Evolutionary conservation across 2,797 vertebrate genomes (phyloP).

Genomic region (Xyrichtys novacula): DNA sequence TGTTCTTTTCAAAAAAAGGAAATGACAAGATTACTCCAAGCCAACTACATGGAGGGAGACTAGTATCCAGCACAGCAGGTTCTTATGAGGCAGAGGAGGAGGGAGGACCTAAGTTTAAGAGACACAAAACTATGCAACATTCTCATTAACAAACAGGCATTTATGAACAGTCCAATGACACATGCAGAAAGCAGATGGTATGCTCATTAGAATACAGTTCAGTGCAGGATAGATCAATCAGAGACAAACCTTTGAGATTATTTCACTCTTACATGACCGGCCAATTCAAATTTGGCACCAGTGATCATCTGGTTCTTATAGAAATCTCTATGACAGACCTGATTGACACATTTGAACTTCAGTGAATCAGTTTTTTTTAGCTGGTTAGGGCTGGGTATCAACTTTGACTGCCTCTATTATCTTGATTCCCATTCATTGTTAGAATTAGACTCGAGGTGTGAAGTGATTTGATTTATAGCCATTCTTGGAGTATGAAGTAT

Average conservation of each 20-base stretch:
- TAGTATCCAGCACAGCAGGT: slow-evolving; percentile 97
- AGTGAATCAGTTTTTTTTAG: not conserved
- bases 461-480: too few species aligned
- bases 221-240: slow-evolving; percentile 91
- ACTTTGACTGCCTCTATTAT: too few species aligned
- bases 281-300: slow-evolving; percentile 35
- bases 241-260: slow-evolving; percentile 22
- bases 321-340: not conserved
- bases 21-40: slow-evolving; percentile 93
- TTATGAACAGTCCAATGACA: slow-evolving; percentile 99
- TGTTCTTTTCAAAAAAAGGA: slow-evolving; percentile 69
- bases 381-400: too few species aligned
- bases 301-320: not conserved
- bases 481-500: too few species aligned
- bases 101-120: slow-evolving; percentile 95
- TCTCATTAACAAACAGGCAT: slow-evolving; percentile 99
- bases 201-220: slow-evolving; percentile 92
- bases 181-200: slow-evolving; percentile 99
- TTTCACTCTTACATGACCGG: slow-evolving; percentile 9
- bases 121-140: slow-evolving; percentile 99
- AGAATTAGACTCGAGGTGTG: too few species aligned
- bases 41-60: slow-evolving; percentile 97
- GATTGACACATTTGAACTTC: not conserved
- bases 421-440: too few species aligned
- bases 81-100: slow-evolving; percentile 96